These are phyloP conservation scores for Achatina immaculata DNA, from an alignment of 1,140 invertebrate species.

Conservation along the genomic window DNA sequence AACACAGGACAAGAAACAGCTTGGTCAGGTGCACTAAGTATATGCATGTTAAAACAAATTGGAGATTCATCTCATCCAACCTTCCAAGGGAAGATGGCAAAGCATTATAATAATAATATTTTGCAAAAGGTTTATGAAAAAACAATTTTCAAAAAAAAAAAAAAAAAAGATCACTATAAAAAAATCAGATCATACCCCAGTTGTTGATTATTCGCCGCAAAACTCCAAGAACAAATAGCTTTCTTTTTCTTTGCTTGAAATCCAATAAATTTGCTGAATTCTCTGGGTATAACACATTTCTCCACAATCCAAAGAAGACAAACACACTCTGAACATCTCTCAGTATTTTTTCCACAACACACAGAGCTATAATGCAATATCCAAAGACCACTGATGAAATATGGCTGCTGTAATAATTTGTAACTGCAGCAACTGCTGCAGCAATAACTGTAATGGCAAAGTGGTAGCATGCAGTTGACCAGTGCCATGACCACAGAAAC, in stretches of 20 bases:
- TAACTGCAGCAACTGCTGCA: constrained; percentile 48
- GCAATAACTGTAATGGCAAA: constrained; percentile 53
- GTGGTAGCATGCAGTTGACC: constrained; percentile 63
- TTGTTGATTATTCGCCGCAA: constrained; percentile 59
- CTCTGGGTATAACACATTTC: constrained; percentile 64
- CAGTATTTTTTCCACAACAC: constrained; percentile 60
- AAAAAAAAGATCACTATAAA: neutral
- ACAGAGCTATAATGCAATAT: constrained; percentile 63
- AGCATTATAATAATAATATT: too few relatives aligned
- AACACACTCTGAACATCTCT: constrained; percentile 66
- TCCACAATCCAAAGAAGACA: constrained; percentile 62
- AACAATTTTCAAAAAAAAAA: constrained; percentile 1
- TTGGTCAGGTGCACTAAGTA: too few relatives aligned
- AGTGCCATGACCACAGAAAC: constrained; percentile 61
- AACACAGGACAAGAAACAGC: too few relatives aligned
- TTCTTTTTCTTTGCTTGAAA: constrained; percentile 45
- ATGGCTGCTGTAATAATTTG: constrained; percentile 40
- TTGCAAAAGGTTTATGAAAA: too few relatives aligned
- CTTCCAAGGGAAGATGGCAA: too few relatives aligned
- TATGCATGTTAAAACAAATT: too few relatives aligned
- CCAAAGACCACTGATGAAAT: constrained; percentile 52
- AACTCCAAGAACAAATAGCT: constrained; percentile 54
- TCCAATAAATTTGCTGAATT: constrained; percentile 37
- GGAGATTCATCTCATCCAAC: too few relatives aligned
- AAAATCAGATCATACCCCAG: constrained; percentile 61